Base-by-base conservation (phyloP, 1,140 invertebrate species). In the Drosophila lacertosa region DNA sequence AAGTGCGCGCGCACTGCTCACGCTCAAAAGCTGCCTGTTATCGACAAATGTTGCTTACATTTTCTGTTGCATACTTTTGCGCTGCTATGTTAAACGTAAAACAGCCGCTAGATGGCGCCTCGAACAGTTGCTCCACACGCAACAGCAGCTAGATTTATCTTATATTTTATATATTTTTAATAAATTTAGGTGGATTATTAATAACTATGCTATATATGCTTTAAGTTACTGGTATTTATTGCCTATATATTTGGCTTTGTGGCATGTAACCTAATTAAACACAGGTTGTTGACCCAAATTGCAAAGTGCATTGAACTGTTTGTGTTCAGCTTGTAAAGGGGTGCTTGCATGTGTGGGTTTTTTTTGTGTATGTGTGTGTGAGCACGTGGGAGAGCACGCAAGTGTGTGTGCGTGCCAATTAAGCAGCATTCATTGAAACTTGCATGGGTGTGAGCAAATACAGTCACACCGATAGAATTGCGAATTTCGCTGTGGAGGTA, bases 231-330 rank as follows among this genome's bases (percentile, higher is more conserved):
- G 26, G 26, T 29, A 5, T 26, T 26, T 29, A 5, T 29, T 2
- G 7, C 6, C 6, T 29, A 7, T 2, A 29, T 29, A 15, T 1
- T 22, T 29, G 13, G 6, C 7, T 29, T 29, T 24, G 47, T 24
- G 7, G 24, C 10, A 16, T 15, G 11, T 82, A 76, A 79, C 81
- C 84, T 63, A 86, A 82, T 74, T 86, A 71, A 55, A 6, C 24
- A 1, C 59, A 82, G 89, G 89, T 90, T 90, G 88, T 89, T 90
- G 89, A 82, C 84, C 83, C 39, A 90, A 90, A 83, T 90, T 74
- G 77, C 80, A 79, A 77, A 74, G 89, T 89, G 83, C 89, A 82
- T 71, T 90, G 89, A 90, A 90, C 89, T 82, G 48, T 65, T 80
- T 81, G 59, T 64, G 16, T 53, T 60, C 63, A 40, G 55, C 71